phyloP scores from a whole-genome alignment of 2,888 invertebrate species.

The Ellobium chinense region DNA sequence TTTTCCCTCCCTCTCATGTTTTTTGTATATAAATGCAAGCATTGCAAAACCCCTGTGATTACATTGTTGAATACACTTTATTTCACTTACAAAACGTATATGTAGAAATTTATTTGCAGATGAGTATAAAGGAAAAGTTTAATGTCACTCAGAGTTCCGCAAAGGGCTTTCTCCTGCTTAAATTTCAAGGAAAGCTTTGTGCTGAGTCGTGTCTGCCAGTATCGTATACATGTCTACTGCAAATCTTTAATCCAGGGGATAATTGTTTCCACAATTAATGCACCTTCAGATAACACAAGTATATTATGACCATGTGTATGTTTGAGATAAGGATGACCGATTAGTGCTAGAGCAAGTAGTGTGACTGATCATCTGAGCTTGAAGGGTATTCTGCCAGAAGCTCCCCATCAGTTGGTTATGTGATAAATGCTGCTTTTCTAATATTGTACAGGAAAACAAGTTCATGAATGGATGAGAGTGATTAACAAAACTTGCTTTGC shows the following conservation, averaged over 20 bases:
- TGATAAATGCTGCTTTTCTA: not conserved
- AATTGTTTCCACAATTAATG: not conserved
- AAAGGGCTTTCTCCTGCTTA: constrained; percentile 10
- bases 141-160: not conserved
- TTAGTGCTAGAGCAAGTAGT: no score
- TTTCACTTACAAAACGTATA: not conserved
- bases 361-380: no score
- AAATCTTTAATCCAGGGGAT: not conserved
- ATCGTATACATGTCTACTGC: not conserved
- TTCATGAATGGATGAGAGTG: not conserved
- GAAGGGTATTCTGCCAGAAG: no score
- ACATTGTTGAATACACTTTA: not conserved
- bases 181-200: not conserved
- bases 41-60: not conserved
- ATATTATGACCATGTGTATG: not conserved
- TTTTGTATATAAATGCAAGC: not conserved
- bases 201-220: not conserved
- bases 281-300: not conserved
- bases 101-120: no score
- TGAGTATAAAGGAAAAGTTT: no score
- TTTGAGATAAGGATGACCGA: not conserved
- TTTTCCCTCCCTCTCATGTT: no score
- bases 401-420: not conserved
- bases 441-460: not conserved
- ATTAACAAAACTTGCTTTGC: constrained; percentile 13